Evolutionary conservation across 2,888 invertebrate genomes (phyloP), one percentile per base, ranked within the genome.

Genomic region (Caenorhabditis sp.): DNA sequence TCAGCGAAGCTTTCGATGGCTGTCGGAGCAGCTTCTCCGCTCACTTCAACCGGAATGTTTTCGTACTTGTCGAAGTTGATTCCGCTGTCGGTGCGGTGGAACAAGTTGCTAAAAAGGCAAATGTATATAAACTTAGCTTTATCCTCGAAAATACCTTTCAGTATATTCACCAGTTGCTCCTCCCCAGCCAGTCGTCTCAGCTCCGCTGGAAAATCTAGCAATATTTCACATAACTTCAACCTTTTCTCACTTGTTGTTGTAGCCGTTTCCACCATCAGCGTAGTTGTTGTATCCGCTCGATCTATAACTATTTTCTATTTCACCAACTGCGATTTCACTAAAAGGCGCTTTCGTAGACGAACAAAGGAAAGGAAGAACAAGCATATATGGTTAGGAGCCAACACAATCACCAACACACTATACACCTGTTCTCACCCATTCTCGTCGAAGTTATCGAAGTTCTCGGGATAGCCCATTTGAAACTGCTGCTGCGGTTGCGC

Each of bases 1-100:
- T 88, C 89, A 20, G 71, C 32, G 75, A 89, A 89, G 90, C 93
- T 93, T 91, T 93, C 92, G 92, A 98, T 96, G 91, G 94, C 93
- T 85, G 92, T 91, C 87, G 98, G 98, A 89, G 95, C 94, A 90
- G 94, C 93, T 82, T 95, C 94, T 79, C 99, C 99, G 91, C 96
- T 96, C 90, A 97, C 97, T 92, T 99, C 97, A 90, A 99, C 99
- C 90, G 99, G 99, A 91, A 99, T 99, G 92, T 99, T 97, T 93
- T 99, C 98, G 92, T 99, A 99, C 92, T 99, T 98, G 92, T 95
- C 96, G 92, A 99, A 99, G 92, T 99, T 99, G 92, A 99, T 99
- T 84, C 99, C 99, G 84, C 97, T 96, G 91, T 96, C 97, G 87
- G 79, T 86, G n/a, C 76, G 68, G n/a, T 88, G 88, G 88, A 90